Base-by-base conservation (phyloP, 2,797 vertebrate genomes). In the Platyrinchus mystaceus region DNA sequence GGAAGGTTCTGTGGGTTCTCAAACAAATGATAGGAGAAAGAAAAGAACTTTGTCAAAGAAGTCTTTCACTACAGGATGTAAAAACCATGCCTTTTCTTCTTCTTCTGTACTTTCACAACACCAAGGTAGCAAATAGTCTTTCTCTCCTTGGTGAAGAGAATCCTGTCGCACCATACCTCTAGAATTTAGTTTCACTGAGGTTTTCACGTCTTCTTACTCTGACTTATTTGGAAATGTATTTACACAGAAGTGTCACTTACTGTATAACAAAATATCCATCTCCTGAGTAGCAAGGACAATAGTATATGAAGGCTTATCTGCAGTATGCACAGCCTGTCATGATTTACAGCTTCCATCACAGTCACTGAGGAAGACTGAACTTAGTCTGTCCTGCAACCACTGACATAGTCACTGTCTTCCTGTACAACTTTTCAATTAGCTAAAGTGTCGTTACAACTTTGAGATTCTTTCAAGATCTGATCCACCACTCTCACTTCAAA, bases 401-500 rank as follows among this genome's bases (percentile, higher is more conserved):
- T 2, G 0, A 47, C 17, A n/a, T 0, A 0, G 24, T 7, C 28
- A 37, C 16, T 52, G 67, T 49, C 24, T 36, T 83, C 20, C 37
- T 30, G 9, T 7, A 30, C n/a, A 58, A 22, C 27, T 53, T 83
- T 69, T 53, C 50, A 77, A 63, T 41, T 69, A 87, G 18, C 28
- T 44, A 0, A 83, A 66, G 4, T 3, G 11, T 41, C 50, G 56
- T 59, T 41, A 17, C 1, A 53, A 44, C 21, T 93, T 11, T 6
- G 22, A 19, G 7, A 68, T 37, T 80, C 39, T 22, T 53, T 39
- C 41, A 37, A 49, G 43, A 90, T n/a, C 30, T 59, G 15, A 52
- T 49, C 52, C 44, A 63, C 24, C 6, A 26, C 17, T 95, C 28
- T 56, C 1, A 2, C 5, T 12, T 58, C 30, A 67, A 23, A 27